These are phyloP conservation scores for Sandelia bainsii DNA, from an alignment of 2,797 vertebrate genomes.

Conservation along the genomic window DNA sequence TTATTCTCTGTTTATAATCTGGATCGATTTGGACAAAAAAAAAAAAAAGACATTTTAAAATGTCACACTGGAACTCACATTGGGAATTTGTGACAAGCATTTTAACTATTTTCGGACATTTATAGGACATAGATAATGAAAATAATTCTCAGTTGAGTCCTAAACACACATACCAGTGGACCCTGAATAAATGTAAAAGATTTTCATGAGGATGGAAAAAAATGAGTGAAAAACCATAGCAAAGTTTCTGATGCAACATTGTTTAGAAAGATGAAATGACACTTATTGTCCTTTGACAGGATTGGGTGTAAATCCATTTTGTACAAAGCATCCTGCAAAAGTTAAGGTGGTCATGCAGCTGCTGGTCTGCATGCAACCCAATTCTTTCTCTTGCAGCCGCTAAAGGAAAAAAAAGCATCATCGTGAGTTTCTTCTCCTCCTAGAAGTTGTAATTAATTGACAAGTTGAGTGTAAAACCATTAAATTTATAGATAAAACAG, in stretches of 20 bases:
- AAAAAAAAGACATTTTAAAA: neutral
- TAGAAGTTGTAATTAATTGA: slow-evolving; percentile 12
- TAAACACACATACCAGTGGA: neutral
- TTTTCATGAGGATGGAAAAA: neutral
- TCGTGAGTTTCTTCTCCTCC: neutral
- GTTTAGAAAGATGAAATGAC: neutral
- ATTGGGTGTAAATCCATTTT: slow-evolving; percentile 29
- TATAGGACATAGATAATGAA: neutral
- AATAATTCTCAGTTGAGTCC: neutral
- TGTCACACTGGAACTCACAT: neutral
- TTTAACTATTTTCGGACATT: neutral
- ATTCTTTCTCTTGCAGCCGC: neutral
- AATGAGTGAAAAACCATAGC: neutral
- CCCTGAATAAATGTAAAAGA: neutral
- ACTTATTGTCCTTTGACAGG: slow-evolving; percentile 4
- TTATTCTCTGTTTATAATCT: no score
- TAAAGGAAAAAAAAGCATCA: neutral
- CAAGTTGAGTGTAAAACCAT: slow-evolving; percentile 17
- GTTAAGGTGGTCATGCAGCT: slow-evolving; percentile 34
- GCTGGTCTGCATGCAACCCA: slow-evolving; percentile 33
- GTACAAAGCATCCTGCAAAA: slow-evolving; percentile 6
- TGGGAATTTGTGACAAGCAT: neutral
- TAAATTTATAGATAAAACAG: slow-evolving; percentile 40
- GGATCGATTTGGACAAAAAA: no score
- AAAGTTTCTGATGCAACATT: slow-evolving; percentile 6